Evolutionary conservation across 2,797 vertebrate species (phyloP), one percentile per base, ranked within the genome.

Genomic region (Pseudomugil gertrudae): DNA sequence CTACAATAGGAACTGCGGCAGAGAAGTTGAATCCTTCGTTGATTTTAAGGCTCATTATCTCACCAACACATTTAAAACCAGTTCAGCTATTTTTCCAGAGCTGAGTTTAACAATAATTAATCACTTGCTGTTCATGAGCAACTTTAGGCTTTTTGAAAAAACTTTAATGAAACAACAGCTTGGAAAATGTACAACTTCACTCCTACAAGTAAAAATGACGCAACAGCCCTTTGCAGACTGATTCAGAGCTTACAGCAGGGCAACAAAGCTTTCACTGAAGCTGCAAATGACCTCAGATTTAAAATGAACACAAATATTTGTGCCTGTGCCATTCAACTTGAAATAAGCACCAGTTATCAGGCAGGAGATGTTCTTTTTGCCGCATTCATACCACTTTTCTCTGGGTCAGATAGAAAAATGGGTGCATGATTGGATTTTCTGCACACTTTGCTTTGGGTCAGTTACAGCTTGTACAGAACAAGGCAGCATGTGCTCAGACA

Each of bases 121-220:
- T 58, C 43, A 29, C 33, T 29, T 48, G 29, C 45, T 29, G 2
- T 50, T 66, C 32, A 50, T 21, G 36, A n/a, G 38, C 23, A 65
- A 30, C 30, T 43, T 55, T 54, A 4, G 45, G 52, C 13, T 56
- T 65, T 56, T 35, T 27, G 0, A 4, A 66, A 57, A 27, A 9
- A 43, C 17, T 36, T 50, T 66, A 21, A 36, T 66, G 36, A 66
- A 57, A 29, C 51, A 24, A 50, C 64, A 29, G 30, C n/a, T 38
- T 14, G 21, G 36, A 29, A 50, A 57, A 50, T 36, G 11, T 11
- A 27, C 32, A 57, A 36, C 32, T 57, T 23, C 62, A 36, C 32
- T 57, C 17, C 62, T 30, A 24, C 51, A 54, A 29, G 10, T 30
- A n/a, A 19, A n/a, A 4, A 45, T 14, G 30, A 17, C 21, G 48